Base-by-base conservation (phyloP, 23 tunicate genomes). In the Trididemnum clinides region DNA sequence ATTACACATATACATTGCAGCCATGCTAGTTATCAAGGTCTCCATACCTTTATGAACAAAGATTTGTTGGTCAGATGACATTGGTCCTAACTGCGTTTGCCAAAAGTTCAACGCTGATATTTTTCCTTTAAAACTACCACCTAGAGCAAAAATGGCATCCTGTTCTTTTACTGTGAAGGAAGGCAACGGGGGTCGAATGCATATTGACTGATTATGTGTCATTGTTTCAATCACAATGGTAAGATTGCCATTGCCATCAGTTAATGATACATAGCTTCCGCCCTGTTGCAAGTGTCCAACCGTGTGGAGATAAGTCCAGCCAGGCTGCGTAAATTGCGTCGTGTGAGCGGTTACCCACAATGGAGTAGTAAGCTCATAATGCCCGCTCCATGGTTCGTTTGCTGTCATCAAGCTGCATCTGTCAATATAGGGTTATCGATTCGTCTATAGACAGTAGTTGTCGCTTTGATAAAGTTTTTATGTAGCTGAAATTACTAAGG, bases 381-480 rank as follows among this genome's bases (percentile, higher is more conserved):
- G 87, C 0, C 98, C 98, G 50, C 98, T 94, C 98, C 98, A 94
- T 30, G 98, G 98, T 59, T 89, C 88, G 39, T 89, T 89, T 33
- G 98, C 98, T 12, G 98, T 94, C 91, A 94, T 89, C 50, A 94
- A 57, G 31, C 95, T 90, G 54, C 94, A 89, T 81, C 98, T 89
- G 59, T 3, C 20, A 59, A n/a, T n/a, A n/a, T n/a, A n/a, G n/a
- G n/a, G n/a, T n/a, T n/a, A n/a, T n/a, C n/a, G n/a, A n/a, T n/a
- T n/a, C n/a, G n/a, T n/a, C n/a, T n/a, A n/a, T n/a, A n/a, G n/a
- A n/a, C n/a, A n/a, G n/a, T n/a, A n/a, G n/a, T n/a, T n/a, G n/a
- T n/a, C n/a, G n/a, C n/a, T n/a, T n/a, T n/a, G n/a, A n/a, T n/a
- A n/a, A n/a, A n/a, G n/a, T n/a, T n/a, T n/a, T n/a, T n/a, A n/a